Evolutionary conservation across 1,140 invertebrate species (phyloP), one percentile per base, ranked within the genome.

Genomic region (Zaprionus capensis): DNA sequence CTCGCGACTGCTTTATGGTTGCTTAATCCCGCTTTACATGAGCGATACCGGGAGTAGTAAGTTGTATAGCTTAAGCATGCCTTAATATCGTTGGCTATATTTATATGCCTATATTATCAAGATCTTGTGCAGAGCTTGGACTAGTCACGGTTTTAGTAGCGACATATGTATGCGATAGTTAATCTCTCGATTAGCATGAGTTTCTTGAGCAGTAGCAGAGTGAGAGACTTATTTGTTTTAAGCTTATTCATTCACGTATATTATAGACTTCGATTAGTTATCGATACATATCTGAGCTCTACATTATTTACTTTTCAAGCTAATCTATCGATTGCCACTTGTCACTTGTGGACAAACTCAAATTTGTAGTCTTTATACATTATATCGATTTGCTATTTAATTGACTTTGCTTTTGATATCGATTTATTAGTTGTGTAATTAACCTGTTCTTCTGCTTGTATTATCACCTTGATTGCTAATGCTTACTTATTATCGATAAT

Each of bases 21-120:
- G 20, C 46, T 51, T 51, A 51, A 51, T 51, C 46, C 11, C 46
- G 20, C 3, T 51, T 51, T 51, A 49, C 46, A 49, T 22, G 20
- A 22, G 15, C 46, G 46, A 49, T 49, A 22, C 20, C 5, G 20
- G 6, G 20, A 51, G 11, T 24, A 5, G 9, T 14, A 24, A 14
- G 46, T 51, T 22, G 46, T 5, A 24, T 1, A 4, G 46, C 41
- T n/a, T 46, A 15, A 38, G 15, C 41, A 46, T 3, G 41, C 7
- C 41, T 46, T 7, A 17, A 17, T 46, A 46, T 46, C 41, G n/a
- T n/a, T 46, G n/a, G 7, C 0, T 46, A 17, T 46, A 46, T 46
- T 46, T 46, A 46, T 44, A n/a, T 44, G 41, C 15, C 41, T n/a
- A 44, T 34, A 34, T 34, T 11, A 34, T 34, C 31, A 11, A 34